Conservation (phyloP, 2,113 vertebrate genomes). For the Trogon melanurus region DNA sequence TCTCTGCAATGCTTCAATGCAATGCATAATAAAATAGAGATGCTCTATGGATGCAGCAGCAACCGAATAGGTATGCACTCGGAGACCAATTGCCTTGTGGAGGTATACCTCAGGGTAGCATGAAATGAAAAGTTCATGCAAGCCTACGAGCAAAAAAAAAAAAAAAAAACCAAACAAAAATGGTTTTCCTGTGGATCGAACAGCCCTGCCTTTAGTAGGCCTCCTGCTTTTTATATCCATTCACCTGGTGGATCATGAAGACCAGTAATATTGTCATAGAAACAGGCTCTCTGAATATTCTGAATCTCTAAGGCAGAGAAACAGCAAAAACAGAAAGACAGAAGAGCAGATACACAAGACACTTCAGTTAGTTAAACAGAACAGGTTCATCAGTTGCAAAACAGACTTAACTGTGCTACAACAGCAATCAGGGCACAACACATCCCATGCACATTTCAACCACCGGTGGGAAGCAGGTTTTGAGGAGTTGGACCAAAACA, state of each 20-base stretch:
- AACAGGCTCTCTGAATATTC: constrained; percentile 98
- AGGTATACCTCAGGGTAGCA: constrained; percentile 59
- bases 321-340: constrained; percentile 81
- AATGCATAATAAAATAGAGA: constrained; percentile 62
- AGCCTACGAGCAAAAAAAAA: constrained; percentile 76
- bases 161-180: not conserved
- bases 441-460: constrained; percentile 59
- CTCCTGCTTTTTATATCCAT: constrained; percentile 82
- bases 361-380: constrained; percentile 80
- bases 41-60: constrained; percentile 76
- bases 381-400: constrained; percentile 72
- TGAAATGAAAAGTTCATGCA: constrained; percentile 85
- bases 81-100: constrained; percentile 60
- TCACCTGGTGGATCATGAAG: constrained; percentile 98
- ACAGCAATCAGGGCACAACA: constrained; percentile 49
- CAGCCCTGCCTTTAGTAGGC: constrained; percentile 77
- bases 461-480: not conserved
- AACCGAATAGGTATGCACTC: constrained; percentile 62
- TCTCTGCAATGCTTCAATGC: constrained; percentile 61
- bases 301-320: constrained; percentile 96
- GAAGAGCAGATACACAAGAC: constrained; percentile 80
- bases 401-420: constrained; percentile 69
- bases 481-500: not conserved
- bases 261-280: constrained; percentile 99
- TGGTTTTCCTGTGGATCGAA: constrained; percentile 70